Evolutionary conservation across 2,888 invertebrate genomes (phyloP).

Genomic region (Heliconius erato): DNA sequence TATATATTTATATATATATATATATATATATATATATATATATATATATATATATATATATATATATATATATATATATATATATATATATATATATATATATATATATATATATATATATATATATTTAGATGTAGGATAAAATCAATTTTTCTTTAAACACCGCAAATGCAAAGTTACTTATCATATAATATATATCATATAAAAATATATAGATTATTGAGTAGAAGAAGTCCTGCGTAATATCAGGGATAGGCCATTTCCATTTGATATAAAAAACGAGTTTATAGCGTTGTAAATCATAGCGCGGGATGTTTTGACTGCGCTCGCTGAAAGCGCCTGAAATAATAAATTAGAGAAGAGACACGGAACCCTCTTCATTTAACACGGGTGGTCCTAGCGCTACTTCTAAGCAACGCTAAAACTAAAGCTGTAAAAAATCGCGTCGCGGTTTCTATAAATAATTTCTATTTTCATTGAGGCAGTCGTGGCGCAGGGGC

Average conservation of each 20-base stretch:
- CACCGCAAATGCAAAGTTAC: background rate
- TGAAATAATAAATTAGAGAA: constrained; percentile 83
- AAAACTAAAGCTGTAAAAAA: background rate
- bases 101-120: no score
- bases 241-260: constrained; percentile 80
- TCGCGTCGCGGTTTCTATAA: no score
- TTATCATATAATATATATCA: background rate
- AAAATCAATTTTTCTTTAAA: no score
- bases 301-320: constrained; percentile 84
- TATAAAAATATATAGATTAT: constrained; percentile 57
- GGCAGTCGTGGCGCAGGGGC: no score
- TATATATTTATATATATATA: no score
- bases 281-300: constrained; percentile 82
- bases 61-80: no score
- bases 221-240: constrained; percentile 64
- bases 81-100: no score
- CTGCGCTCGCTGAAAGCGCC: constrained; percentile 69
- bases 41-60: no score
- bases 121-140: no score
- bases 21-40: no score
- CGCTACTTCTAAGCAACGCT: constrained; percentile 53
- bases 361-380: constrained; percentile 76
- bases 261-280: constrained; percentile 82
- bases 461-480: no score
- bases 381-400: constrained; percentile 79